Evolutionary conservation across 2,888 invertebrate genomes (phyloP), one percentile per base, ranked within the genome.

Genomic region (Agrochola lychnidis): DNA sequence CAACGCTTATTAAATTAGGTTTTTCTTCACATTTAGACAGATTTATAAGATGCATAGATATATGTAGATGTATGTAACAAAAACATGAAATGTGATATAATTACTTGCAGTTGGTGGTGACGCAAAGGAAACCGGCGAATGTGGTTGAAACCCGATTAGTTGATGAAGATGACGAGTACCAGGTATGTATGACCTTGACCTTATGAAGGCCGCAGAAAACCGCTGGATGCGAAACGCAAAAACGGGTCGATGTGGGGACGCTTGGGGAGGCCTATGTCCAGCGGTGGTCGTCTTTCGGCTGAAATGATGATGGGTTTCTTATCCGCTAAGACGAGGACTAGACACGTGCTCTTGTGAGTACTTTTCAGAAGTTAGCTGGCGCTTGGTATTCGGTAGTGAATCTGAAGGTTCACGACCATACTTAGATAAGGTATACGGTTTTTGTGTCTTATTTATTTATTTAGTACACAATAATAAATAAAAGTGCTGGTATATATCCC

Each of bases 111-210:
- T 70, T 95, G 70, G 76, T 84, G 42, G 93, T 95, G 9, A 79
- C 81, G 4, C 91, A 92, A 53, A 87, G 82, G 22, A 91, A 89
- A 4, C 61, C 82, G n/a, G n/a, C 90, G 0, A 91, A 89, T 70
- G 9, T 78, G 9, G 10, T 82, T 1, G 92, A 92, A 16, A 12
- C 86, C 0, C 87, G 86, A 25, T 73, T 53, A 0, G 22, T 79
- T 0, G 93, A 94, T 16, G 94, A 94, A 30, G 94, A 94, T 12
- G 92, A 94, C 22, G 94, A 95, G 70, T 91, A 89, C 63, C 93
- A 94, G 92, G 95, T 94, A 85, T 63, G 71, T 73, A 14, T 56
- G 22, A 30, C 59, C 16, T 30, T 16, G 30, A 61, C 16, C 10
- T 36, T 19, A 30, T 30, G 30, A 30, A 30, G 7, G 3, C 0